Evolutionary conservation across 2,113 vertebrate species (phyloP), one percentile per base, ranked within the genome.

Genomic region (Spea multiplicata): DNA sequence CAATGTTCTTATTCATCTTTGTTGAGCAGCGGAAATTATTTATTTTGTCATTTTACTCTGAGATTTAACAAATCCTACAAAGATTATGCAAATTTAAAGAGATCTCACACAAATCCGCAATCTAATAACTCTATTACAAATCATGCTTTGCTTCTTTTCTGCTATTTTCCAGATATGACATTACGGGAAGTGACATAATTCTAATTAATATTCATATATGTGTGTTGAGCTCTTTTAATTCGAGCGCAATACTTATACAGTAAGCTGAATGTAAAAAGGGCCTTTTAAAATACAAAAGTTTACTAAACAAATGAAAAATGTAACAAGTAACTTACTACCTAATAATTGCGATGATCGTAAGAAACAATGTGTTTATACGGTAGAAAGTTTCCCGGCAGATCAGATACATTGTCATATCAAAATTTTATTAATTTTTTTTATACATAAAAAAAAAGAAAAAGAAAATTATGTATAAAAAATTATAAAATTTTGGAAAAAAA

Each of bases 41-140:
- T 65, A 65, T 44, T 44, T 71, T 64, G 49, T 50, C 69, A 79
- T 72, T 55, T 72, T 66, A 71, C 69, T 53, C 61, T 70, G 44
- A 66, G 49, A 30, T 47, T 66, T 72, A 46, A 53, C 46, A 72
- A 72, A 55, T 72, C n/a, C 48, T n/a, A 66, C 69, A 57, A 49
- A 79, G 76, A 79, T 79, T 79, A 79, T 79, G 70, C n/a, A 79
- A 79, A 79, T 79, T 6, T 55, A 49, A 50, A 70, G 47, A 49
- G 3, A 12, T 61, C 47, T 14, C 48, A 62, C 10, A 12, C 64
- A 61, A 73, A 79, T 72, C 61, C 69, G 47, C 45, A 79, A 65
- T 72, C 14, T 73, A 79, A 66, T 71, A 79, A 66, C 70, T 65
- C 14, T 57, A 79, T 79, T 66, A 79, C 30, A 50, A 44, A 72